Base-by-base conservation (phyloP, 1,140 invertebrate species). In the Penaeus chinensis region DNA sequence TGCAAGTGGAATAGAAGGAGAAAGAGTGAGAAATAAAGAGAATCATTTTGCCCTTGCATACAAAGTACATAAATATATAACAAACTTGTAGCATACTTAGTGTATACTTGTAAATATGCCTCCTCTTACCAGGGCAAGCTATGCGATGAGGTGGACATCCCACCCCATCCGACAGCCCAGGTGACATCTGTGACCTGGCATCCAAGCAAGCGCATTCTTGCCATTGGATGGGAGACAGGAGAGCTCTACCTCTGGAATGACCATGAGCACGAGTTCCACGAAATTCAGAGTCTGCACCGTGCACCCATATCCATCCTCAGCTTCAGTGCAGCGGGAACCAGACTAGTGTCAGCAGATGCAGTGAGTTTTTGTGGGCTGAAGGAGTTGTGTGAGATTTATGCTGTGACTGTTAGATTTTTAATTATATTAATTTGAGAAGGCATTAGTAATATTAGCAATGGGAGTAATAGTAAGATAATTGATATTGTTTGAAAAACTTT, bases 161-260 rank as follows among this genome's bases (percentile, higher is more conserved):
- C 95, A 1, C 94, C 94, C 61, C 94, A 96, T 90, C 92, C 94
- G 10, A 94, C 95, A 1, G 95, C 95, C 82, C 96, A 96, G 93
- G 95, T 96, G 0, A 96, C 96, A 19, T 94, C 95, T 10, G 92
- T 98, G 32, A 94, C 94, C 7, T 99, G 98, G 98, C 98, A 99
- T 93, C 97, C 98, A 3, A 95, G 95, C 65, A 95, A 95, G 91
- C 94, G 95, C 74, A 93, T 97, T 83, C 91, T 99, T 77, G 95
- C 95, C 8, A 95, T 95, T 82, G 97, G 97, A 16, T 99, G 97
- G 97, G 97, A 98, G 92, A 96, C 95, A 91, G 98, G 98, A 66
- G 96, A 89, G 78, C 84, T 99, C 0, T 94, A 95, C 91, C 94
- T 97, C 82, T 96, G 96, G 96, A 94, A 95, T 90, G 94, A 95